Evolutionary conservation across 30 jellyfish, hydroid and myxozoan species (phyloP).

Genomic region (Clytia hemisphaerica): DNA sequence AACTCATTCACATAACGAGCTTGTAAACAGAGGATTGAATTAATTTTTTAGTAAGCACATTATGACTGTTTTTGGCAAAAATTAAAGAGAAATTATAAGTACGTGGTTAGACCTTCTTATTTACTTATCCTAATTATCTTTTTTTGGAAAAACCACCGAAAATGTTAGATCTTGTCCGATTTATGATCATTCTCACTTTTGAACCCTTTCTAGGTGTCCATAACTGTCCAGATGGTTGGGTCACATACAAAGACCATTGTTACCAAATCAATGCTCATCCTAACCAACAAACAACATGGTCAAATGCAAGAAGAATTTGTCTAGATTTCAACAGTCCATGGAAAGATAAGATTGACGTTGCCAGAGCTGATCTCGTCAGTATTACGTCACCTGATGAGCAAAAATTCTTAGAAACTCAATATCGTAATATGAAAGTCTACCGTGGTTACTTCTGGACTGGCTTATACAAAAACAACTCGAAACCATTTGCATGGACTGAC

Average conservation of each 20-base stretch:
- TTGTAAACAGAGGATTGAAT: too few relatives aligned
- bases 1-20: too few relatives aligned
- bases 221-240: constrained; percentile 92
- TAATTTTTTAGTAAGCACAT: too few relatives aligned
- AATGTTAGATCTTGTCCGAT: too few relatives aligned
- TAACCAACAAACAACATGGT: constrained; percentile 66
- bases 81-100: too few relatives aligned
- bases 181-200: too few relatives aligned
- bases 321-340: constrained; percentile 35
- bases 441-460: constrained; percentile 78
- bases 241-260: constrained; percentile 46
- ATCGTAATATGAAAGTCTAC: constrained; percentile 15
- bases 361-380: constrained; percentile 80
- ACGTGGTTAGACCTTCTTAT: too few relatives aligned
- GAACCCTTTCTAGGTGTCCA: constrained; percentile 46
- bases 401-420: constrained; percentile 27
- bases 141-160: too few relatives aligned
- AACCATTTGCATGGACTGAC: constrained; percentile 64
- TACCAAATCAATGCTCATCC: constrained; percentile 92
- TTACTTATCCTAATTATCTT: too few relatives aligned
- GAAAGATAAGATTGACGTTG: constrained; percentile 51
- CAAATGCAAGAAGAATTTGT: constrained; percentile 63
- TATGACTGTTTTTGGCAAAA: too few relatives aligned
- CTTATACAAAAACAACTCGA: constrained; percentile 24
- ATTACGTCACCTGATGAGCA: constrained; percentile 19